phyloP scores from a whole-genome alignment of 2,113 vertebrate species.

The Bubo scandiacus region DNA sequence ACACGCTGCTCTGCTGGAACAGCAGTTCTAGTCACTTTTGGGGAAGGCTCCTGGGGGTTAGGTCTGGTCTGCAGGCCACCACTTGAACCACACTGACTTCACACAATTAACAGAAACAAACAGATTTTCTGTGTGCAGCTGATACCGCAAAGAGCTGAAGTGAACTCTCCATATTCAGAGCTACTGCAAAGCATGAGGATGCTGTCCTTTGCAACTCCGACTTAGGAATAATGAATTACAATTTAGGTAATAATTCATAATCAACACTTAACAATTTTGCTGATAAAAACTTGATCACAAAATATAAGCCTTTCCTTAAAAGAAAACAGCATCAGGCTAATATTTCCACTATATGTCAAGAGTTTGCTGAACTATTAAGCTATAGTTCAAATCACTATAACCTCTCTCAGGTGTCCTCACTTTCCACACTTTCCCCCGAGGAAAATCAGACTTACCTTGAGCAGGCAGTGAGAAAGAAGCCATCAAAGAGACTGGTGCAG shows the following conservation, averaged over 20 bases:
- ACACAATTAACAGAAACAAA: neutral
- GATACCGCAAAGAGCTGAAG: neutral
- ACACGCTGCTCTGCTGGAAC: neutral
- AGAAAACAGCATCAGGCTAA: neutral
- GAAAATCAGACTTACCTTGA: constrained; percentile 79
- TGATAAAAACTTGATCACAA: neutral
- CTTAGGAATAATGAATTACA: neutral
- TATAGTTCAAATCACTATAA: neutral
- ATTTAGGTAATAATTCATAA: neutral
- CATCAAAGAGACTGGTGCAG: constrained; percentile 88
- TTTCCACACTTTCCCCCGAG: neutral
- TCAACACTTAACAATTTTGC: neutral
- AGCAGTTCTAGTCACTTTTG: neutral
- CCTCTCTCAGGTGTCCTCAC: neutral
- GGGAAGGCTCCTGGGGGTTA: neutral
- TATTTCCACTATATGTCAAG: neutral
- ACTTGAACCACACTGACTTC: neutral
- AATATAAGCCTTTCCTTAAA: neutral
- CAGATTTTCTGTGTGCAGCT: neutral
- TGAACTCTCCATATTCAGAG: neutral
- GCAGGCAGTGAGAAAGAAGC: constrained; percentile 89
- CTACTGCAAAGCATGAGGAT: neutral
- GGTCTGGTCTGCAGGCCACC: neutral
- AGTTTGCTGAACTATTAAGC: neutral
- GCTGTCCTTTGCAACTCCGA: neutral